Evolutionary conservation across 2,888 invertebrate genomes (phyloP).

Genomic region (Baccha elongata): DNA sequence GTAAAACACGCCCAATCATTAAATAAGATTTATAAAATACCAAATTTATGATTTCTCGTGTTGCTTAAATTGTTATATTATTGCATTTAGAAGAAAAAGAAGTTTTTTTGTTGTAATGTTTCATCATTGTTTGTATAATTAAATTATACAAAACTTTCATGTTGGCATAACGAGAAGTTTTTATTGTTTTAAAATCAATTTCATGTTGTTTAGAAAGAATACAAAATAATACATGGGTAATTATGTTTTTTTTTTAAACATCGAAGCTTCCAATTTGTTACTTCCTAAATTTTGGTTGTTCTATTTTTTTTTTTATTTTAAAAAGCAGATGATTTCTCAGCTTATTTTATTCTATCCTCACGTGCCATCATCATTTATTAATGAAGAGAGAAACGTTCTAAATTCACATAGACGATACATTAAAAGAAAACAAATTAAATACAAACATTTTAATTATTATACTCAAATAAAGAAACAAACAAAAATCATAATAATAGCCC

Average conservation of each 20-base stretch:
- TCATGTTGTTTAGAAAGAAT: no score
- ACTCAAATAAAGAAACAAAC: background rate
- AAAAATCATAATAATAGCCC: background rate
- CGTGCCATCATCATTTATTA: background rate
- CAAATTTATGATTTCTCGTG: constrained; percentile 31
- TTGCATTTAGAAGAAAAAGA: constrained; percentile 52
- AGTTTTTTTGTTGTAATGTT: no score
- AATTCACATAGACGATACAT: background rate
- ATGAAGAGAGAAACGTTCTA: background rate
- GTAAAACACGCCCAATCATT: constrained; percentile 63
- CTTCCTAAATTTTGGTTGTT: background rate
- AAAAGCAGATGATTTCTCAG: no score
- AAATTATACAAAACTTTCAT: background rate
- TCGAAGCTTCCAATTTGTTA: no score
- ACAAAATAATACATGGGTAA: no score
- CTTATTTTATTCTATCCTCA: background rate
- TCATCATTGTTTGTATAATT: no score
- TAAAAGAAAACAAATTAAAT: background rate
- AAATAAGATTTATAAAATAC: constrained; percentile 24
- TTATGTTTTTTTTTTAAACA: no score
- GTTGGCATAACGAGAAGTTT: background rate
- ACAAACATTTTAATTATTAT: background rate
- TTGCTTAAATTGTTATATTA: constrained; percentile 33
- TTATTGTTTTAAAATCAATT: no score
- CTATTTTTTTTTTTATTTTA: background rate